Evolutionary conservation across 2,113 vertebrate species (phyloP), one percentile per base, ranked within the genome.

Genomic region (Silurus asotus): DNA sequence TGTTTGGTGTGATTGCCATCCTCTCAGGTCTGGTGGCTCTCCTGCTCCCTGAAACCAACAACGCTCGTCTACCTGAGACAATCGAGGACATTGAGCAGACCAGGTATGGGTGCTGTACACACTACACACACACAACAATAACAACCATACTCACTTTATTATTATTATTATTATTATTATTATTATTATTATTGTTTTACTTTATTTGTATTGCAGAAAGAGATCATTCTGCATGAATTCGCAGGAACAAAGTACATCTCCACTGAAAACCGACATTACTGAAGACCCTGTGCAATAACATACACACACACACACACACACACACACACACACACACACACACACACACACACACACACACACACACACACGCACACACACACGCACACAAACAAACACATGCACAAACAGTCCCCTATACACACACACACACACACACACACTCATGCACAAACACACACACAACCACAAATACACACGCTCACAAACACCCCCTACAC

Each of bases 1-100:
- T 83, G 28, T 96, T 95, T 55, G 94, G 93, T 72, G 85, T 89
- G 0, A 82, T 94, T 48, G 93, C 95, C 15, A 64, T 96, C 14
- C 56, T 91, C 15, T 92, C 94, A 59, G 95, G 95, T 61, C 87
- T 93, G 11, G 89, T 93, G 23, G 85, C 93, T 2, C 92, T 91
- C 25, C 90, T 96, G 75, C 93, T 98, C 28, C 95, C 95, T 17
- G 97, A 97, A 92, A 97, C 96, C 0, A 90, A 88, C 85, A 88
- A 92, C 20, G 67, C 82, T 5, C 90, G 69, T 19, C 89, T 98
- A 67, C 96, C 95, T 23, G 94, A 97, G 91, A 94, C 94, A 72
- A 95, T 97, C 0, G 92, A 96, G 37, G 96, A 97, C 6, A 91
- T 97, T 87, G 96, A 97, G 70, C 89, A 91, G 84, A 92, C 89